A percentile compares a stretch with the other conserved stretches of the same genome.
Conservation (phyloP, 2,888 invertebrate genomes). For the Oligia strigilis region DNA sequence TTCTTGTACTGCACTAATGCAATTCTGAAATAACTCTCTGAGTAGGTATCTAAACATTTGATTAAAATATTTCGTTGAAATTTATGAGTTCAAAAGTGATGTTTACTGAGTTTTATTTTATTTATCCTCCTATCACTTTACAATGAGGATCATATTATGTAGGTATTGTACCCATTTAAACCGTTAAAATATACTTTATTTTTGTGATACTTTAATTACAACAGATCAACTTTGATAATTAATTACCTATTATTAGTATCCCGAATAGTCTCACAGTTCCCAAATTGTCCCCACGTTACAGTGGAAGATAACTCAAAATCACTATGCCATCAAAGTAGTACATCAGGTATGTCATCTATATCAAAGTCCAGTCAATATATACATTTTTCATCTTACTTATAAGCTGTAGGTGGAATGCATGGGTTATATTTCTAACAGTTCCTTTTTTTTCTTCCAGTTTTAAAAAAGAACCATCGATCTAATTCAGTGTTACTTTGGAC, state of each 20-base stretch:
- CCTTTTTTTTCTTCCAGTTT: no score
- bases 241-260: not conserved
- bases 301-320: not conserved
- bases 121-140: not conserved
- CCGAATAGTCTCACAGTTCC: not conserved
- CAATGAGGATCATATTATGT: not conserved
- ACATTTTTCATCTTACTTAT: no score
- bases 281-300: not conserved
- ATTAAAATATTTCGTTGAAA: slow-evolving; percentile 1
- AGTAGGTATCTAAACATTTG: slow-evolving; percentile 6
- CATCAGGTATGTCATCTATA: not conserved
- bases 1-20: slow-evolving; percentile 52
- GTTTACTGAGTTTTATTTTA: not conserved
- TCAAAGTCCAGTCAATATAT: not conserved
- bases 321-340: not conserved
- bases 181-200: not conserved
- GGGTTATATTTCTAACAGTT: not conserved
- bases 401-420: no score
- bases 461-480: not conserved
- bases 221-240: not conserved
- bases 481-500: no score
- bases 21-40: slow-evolving; percentile 40
- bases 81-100: no score
- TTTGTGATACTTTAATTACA: not conserved
- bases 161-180: not conserved